Base-by-base conservation (phyloP, 1,140 invertebrate species). In the Drosophila neocordata region DNA sequence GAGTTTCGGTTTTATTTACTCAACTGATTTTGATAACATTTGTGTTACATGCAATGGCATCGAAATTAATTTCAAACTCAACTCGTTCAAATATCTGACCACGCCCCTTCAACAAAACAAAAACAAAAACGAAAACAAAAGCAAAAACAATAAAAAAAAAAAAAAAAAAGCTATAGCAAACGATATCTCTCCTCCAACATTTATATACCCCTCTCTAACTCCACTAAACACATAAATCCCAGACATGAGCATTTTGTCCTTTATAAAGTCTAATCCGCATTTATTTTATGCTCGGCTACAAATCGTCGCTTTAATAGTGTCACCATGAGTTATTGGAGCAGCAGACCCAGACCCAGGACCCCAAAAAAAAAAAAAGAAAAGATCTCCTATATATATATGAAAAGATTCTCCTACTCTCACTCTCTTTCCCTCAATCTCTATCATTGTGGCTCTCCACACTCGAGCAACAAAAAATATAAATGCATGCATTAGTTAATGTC, bases 181-280 rank as follows among this genome's bases (percentile, higher is more conserved):
- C 5, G 4, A 4, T 13, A 5, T 38, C 12, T 9, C 41, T 15
- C 8, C 18, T 18, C 13, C 41, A 13, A 13, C 13, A 18, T 15
- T 6, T 44, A 1, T 44, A 5, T 44, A 6, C 7, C 15, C 4
- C 8, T 9, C 18, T 11, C 41, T 20, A 1, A 11, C 41, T 48
- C 48, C 57, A 60, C 22, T 68, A 58, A 53, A 27, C 75, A 59
- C 87, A 91, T 91, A 90, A 91, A 91, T 91, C 71, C 85, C 84
- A 63, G 71, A 72, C 81, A 87, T 74, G 90, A 87, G 88, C 83
- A 88, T 83, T 91, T 91, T 91, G 89, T 91, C 89, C 89, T 84
- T 91, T 91, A 91, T 91, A 91, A 85, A 90, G 89, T 91, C 89
- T 91, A 91, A 91, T 91, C 89, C 89, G 89, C 89, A 91, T 91